These are phyloP conservation scores for Ptychoptera contaminata DNA, from an alignment of 2,888 invertebrate genomes.

Conservation along the genomic window DNA sequence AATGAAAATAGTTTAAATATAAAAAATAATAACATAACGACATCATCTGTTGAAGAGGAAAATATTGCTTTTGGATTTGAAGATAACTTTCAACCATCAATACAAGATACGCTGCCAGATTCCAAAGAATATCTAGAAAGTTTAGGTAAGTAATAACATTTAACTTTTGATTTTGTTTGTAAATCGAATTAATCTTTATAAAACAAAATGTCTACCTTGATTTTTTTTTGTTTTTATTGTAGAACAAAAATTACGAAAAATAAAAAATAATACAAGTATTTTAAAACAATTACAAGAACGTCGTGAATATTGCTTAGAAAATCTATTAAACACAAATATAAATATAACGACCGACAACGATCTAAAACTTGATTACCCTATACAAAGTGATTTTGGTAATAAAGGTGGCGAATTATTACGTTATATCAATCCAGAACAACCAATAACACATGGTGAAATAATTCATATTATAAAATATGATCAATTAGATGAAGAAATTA, in stretches of 20 bases:
- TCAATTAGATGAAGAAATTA: constrained; percentile 28
- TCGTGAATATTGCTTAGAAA: constrained; percentile 34
- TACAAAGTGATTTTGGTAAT: constrained; percentile 22
- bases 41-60: too few species aligned
- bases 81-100: constrained; percentile 38
- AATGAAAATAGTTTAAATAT: too few species aligned
- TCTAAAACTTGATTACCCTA: constrained; percentile 29
- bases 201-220: background rate
- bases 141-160: constrained; percentile 38
- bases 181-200: background rate
- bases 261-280: constrained; percentile 33
- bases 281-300: constrained; percentile 34
- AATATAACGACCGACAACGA: constrained; percentile 17
- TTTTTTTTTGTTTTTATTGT: constrained; percentile 5
- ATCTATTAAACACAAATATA: constrained; percentile 23
- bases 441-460: constrained; percentile 35
- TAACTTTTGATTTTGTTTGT: background rate
- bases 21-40: too few species aligned
- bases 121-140: constrained; percentile 35
- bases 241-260: constrained; percentile 32
- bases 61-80: constrained; percentile 28
- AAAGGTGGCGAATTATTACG: constrained; percentile 26
- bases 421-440: constrained; percentile 34
- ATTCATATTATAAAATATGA: constrained; percentile 37
- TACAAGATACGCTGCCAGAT: constrained; percentile 20